A percentile compares a stretch with the other conserved stretches of the same genome.
These are phyloP conservation scores for Australoheros scitulus DNA, from an alignment of 2,113 vertebrate genomes.

Conservation along the genomic window DNA sequence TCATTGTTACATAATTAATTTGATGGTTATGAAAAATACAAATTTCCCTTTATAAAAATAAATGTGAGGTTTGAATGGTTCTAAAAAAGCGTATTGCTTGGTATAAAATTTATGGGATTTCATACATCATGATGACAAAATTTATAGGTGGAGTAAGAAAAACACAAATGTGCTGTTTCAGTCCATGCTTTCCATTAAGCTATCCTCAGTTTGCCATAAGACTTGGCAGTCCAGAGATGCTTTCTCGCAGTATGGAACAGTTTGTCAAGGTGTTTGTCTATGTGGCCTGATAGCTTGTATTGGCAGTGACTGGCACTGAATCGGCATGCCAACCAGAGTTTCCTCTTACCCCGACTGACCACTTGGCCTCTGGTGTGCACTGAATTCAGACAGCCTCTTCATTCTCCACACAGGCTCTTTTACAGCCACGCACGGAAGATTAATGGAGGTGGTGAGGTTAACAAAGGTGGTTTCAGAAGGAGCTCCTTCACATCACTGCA, in stretches of 20 bases:
- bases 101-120: slow-evolving; percentile 34
- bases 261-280: slow-evolving; percentile 50
- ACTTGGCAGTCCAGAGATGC: slow-evolving; percentile 47
- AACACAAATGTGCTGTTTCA: slow-evolving; percentile 44
- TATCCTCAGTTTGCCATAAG: slow-evolving; percentile 39
- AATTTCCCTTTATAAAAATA: slow-evolving; percentile 3
- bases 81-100: slow-evolving; percentile 18
- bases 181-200: slow-evolving; percentile 59
- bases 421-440: slow-evolving; percentile 59
- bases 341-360: slow-evolving; percentile 64
- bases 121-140: slow-evolving; percentile 44
- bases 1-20: slow-evolving; percentile 14
- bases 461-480: slow-evolving; percentile 59
- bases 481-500: slow-evolving; percentile 36
- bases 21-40: slow-evolving; percentile 28
- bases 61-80: slow-evolving; percentile 38
- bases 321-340: slow-evolving; percentile 51
- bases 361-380: slow-evolving; percentile 46
- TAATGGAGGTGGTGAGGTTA: slow-evolving; percentile 61
- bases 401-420: slow-evolving; percentile 58
- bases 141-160: slow-evolving; percentile 52
- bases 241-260: slow-evolving; percentile 14
- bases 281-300: slow-evolving; percentile 64
- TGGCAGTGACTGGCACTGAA: slow-evolving; percentile 62
- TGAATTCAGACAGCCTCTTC: slow-evolving; percentile 52